Evolutionary conservation across 2,797 vertebrate species (phyloP), one percentile per base, ranked within the genome.

Genomic region (Syndactyla subalaris): DNA sequence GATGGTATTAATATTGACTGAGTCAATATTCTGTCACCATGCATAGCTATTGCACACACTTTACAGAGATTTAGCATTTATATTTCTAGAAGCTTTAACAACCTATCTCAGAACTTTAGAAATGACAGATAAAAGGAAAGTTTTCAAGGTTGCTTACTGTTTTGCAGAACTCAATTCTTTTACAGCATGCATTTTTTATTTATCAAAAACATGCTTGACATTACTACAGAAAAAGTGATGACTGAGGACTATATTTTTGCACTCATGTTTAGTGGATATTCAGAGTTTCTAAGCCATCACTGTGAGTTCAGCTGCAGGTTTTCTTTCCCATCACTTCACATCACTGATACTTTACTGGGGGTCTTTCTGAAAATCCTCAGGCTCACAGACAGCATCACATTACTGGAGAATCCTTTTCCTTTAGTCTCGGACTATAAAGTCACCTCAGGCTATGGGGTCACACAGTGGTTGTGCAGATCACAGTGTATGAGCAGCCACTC

Each of bases 101-200:
- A 26, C 19, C 32, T 87, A 30, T 71, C 45, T 91, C 22, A 65
- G 34, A 34, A 82, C 57, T 76, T 68, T 21, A 85, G n/a, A 80
- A 94, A 74, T 48, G n/a, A 81, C 59, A 94, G 49, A 74, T 55
- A 38, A 92, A 95, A 93, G 32, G 19, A 65, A 84, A 78, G 18
- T 55, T 83, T 93, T 92, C 73, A 81, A 76, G 61, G 38, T 19
- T 87, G 38, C 34, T 94, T 70, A 48, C 65, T 66, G 26, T 58
- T 91, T 61, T 58, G 2, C 20, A 89, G 32, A 36, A 30, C 51
- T 78, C 11, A 18, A 2, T 43, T 41, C 12, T 89, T 84, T 68
- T 65, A 46, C 1, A 3, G 21, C 1, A 22, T 27, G 16, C 4
- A 54, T 48, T 88, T 88, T 88, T 80, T 54, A 57, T 90, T 95